Conservation (phyloP, 2,888 invertebrate genomes). For the Acleris literana region DNA sequence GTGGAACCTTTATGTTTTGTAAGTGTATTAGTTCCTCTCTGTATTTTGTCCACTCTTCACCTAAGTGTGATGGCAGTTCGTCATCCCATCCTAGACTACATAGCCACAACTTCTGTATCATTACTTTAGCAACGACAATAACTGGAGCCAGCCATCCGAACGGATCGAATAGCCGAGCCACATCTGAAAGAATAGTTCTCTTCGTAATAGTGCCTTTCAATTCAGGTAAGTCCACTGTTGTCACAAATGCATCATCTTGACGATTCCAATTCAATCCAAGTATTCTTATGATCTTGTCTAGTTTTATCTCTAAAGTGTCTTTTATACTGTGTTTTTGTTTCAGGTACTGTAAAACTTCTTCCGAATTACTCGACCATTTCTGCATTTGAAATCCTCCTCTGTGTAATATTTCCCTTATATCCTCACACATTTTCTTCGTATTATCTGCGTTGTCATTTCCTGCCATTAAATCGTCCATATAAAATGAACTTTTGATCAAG, state of each 20-base stretch:
- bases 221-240: slow-evolving; percentile 22
- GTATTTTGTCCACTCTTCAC: background rate
- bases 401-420: background rate
- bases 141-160: slow-evolving; percentile 34
- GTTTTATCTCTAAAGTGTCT: slow-evolving; percentile 9
- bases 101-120: slow-evolving; percentile 16
- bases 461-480: background rate
- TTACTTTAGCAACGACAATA: slow-evolving; percentile 18
- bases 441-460: background rate
- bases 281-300: slow-evolving; percentile 12
- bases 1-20: background rate
- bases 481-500: background rate
- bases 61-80: background rate
- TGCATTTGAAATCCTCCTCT: slow-evolving; percentile 9
- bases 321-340: background rate
- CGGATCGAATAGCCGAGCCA: slow-evolving; percentile 33
- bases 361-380: slow-evolving; percentile 9
- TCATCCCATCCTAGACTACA: slow-evolving; percentile 20
- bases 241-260: slow-evolving; percentile 5
- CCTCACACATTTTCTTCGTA: background rate
- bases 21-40: background rate
- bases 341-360: background rate
- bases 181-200: slow-evolving; percentile 30
- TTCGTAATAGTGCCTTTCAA: slow-evolving; percentile 25
- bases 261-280: slow-evolving; percentile 14